These are phyloP conservation scores for Chloropsis hardwickii DNA, from an alignment of 2,113 vertebrate species.

Conservation along the genomic window DNA sequence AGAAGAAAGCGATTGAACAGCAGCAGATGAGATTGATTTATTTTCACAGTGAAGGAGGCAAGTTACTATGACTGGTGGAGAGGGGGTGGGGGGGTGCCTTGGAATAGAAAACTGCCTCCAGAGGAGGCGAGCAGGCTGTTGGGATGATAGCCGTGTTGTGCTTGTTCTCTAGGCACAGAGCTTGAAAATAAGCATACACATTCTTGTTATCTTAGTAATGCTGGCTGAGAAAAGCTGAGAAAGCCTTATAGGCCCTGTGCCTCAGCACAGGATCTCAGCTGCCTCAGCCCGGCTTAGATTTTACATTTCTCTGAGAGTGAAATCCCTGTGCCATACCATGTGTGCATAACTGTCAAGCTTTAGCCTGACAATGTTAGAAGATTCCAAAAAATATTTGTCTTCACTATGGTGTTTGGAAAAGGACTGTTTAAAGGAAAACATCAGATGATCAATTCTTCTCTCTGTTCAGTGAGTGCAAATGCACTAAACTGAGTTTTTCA, in stretches of 20 bases:
- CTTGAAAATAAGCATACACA: neutral
- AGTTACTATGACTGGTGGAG: neutral
- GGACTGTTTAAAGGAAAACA: neutral
- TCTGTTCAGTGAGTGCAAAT: neutral
- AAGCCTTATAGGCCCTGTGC: neutral
- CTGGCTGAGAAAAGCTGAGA: neutral
- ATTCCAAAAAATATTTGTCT: neutral
- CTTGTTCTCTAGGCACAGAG: neutral
- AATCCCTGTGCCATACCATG: neutral
- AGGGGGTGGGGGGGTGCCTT: neutral
- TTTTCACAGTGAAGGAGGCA: conserved; percentile 45
- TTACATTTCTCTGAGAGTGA: neutral
- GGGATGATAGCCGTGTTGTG: conserved; percentile 4
- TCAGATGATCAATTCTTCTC: neutral
- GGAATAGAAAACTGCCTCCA: neutral
- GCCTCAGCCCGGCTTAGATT: neutral
- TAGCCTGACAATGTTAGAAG: neutral
- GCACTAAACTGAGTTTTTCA: neutral
- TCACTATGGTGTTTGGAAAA: neutral
- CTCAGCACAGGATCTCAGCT: neutral
- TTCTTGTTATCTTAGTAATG: conserved; percentile 46
- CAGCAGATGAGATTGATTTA: conserved; percentile 82
- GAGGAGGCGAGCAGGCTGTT: conserved; percentile 41
- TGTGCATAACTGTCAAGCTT: neutral
- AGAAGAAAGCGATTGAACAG: conserved; percentile 60